Percentiles rank a stretch among this genome's conserved stretches.
These are phyloP conservation scores for Cylas formicarius DNA, from an alignment of 1,140 invertebrate genomes.

Conservation along the genomic window DNA sequence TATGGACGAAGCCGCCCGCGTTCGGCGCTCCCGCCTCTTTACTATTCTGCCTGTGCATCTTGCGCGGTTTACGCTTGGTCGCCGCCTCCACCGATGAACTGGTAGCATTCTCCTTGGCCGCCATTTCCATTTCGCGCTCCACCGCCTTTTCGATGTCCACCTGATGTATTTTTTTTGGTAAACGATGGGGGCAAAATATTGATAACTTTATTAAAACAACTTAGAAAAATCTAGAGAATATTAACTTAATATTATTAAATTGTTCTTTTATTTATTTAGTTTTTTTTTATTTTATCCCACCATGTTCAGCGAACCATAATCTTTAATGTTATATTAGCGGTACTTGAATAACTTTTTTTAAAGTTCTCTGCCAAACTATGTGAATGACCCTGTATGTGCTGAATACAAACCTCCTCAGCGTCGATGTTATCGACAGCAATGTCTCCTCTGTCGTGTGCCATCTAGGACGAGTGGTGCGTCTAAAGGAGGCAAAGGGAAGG, in stretches of 20 bases:
- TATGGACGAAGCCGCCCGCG: constrained; percentile 31
- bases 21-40: constrained; percentile 43
- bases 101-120: constrained; percentile 23
- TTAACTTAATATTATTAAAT: too few relatives aligned
- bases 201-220: too few relatives aligned
- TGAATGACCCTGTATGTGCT: too few relatives aligned
- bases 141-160: constrained; percentile 24
- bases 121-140: constrained; percentile 22
- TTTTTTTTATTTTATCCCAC: too few relatives aligned
- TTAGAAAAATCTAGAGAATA: too few relatives aligned
- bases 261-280: too few relatives aligned
- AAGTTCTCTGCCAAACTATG: too few relatives aligned
- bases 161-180: too few relatives aligned
- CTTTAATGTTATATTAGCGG: too few relatives aligned
- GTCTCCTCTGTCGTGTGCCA: constrained; percentile 23
- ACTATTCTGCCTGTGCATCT: constrained; percentile 46
- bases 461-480: constrained; percentile 6
- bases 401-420: constrained; percentile 10
- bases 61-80: constrained; percentile 48
- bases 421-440: constrained; percentile 13
- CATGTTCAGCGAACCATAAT: too few relatives aligned
- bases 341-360: too few relatives aligned
- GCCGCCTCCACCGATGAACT: constrained; percentile 12
- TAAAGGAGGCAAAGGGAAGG: not conserved
- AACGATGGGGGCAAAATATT: too few relatives aligned